Conservation (phyloP, 2,113 vertebrate genomes). For the Rhizomys pruinosus region DNA sequence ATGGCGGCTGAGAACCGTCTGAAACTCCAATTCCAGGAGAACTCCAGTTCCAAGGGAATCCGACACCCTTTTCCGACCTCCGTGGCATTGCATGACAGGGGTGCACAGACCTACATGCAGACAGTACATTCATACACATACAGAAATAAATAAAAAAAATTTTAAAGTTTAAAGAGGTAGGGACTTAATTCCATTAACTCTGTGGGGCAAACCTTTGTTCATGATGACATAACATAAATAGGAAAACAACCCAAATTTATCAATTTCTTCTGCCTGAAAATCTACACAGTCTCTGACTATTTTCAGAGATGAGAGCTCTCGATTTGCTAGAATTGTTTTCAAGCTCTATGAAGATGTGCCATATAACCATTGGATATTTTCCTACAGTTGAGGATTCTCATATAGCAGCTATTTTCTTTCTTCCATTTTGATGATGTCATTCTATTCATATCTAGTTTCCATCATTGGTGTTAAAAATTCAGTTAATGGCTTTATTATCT, state of each 20-base stretch:
- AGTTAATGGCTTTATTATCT: not conserved
- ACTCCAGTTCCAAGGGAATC: too few relatives aligned
- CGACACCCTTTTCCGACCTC: too few relatives aligned
- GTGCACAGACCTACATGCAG: too few relatives aligned
- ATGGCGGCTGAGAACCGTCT: too few relatives aligned
- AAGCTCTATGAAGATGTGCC: not conserved
- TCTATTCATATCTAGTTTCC: not conserved
- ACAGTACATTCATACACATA: too few relatives aligned
- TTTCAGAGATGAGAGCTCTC: not conserved
- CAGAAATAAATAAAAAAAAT: too few relatives aligned
- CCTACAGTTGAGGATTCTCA: not conserved
- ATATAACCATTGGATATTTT: not conserved
- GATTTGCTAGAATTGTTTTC: not conserved
- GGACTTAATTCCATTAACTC: not conserved
- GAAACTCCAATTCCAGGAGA: too few relatives aligned
- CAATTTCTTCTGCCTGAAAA: not conserved
- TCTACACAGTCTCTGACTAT: not conserved
- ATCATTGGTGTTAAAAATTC: not conserved
- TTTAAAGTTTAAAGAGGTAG: not conserved
- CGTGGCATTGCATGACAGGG: too few relatives aligned
- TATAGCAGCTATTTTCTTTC: not conserved
- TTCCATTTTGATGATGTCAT: not conserved
- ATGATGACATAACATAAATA: not conserved
- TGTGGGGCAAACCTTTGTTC: not conserved
- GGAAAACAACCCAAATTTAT: not conserved